Percentiles rank a stretch among this genome's conserved stretches.
phyloP scores from a whole-genome alignment of 2,797 vertebrate species.

The Buphagus erythrorhynchus region DNA sequence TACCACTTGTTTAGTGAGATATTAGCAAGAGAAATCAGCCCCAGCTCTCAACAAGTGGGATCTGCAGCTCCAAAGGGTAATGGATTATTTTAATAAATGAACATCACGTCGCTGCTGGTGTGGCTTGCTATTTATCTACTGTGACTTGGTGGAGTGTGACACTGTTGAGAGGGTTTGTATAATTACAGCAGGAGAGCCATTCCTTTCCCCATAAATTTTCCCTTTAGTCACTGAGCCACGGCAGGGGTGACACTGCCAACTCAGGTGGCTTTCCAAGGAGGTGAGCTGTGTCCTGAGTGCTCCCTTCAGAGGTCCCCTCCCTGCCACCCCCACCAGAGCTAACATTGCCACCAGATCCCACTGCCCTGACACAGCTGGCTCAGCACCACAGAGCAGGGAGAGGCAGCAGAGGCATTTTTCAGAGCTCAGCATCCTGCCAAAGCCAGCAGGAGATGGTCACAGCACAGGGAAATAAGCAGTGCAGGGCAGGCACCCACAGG shows the following conservation, averaged over 20 bases:
- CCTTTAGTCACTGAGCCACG: not conserved
- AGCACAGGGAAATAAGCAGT: not conserved
- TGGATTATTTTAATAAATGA: conserved; percentile 20
- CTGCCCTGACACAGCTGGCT: not conserved
- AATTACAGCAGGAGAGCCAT: conserved; percentile 47
- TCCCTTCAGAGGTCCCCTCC: not conserved
- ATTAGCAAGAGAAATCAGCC: not conserved
- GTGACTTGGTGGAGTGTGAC: conserved; percentile 8
- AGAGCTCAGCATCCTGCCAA: not conserved
- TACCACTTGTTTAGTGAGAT: not conserved
- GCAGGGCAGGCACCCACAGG: not conserved
- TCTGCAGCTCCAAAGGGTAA: conserved; percentile 22
- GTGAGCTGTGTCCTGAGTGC: not conserved
- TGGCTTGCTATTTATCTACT: conserved; percentile 57
- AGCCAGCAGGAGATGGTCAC: not conserved
- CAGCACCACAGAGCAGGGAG: not conserved
- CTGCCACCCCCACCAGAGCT: not conserved
- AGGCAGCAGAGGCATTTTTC: not conserved
- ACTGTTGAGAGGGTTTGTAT: not conserved
- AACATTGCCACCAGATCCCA: not conserved
- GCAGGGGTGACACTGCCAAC: not conserved
- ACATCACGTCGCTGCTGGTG: not conserved
- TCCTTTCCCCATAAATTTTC: not conserved
- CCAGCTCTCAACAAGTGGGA: not conserved
- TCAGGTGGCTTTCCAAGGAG: not conserved